These are phyloP conservation scores for Dicyrtomina minuta DNA, from an alignment of 2,888 invertebrate genomes.

Conservation along the genomic window DNA sequence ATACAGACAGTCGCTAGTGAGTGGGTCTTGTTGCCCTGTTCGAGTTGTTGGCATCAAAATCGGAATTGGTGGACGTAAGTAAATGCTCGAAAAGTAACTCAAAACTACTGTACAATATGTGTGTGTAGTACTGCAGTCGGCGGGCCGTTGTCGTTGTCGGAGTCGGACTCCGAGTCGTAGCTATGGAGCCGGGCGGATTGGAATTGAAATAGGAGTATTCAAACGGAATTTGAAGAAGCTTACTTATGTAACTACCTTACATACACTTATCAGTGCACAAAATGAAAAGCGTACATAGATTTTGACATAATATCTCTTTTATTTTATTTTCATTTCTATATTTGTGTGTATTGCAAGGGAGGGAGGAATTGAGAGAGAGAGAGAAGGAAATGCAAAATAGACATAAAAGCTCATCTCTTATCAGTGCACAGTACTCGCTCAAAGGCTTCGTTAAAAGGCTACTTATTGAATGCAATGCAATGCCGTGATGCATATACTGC, in stretches of 20 bases:
- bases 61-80: background rate
- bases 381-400: background rate
- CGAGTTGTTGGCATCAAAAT: background rate
- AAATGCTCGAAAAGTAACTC: background rate
- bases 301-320: background rate
- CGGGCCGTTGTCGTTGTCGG: no score
- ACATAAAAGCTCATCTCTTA: background rate
- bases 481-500: no score
- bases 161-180: background rate
- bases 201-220: no score
- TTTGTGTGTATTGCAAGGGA: background rate
- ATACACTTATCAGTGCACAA: no score
- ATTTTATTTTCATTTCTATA: background rate
- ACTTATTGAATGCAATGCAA: no score
- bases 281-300: no score
- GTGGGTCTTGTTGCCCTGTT: no score
- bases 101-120: background rate
- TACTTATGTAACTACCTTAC: no score
- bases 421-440: background rate
- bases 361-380: constrained; percentile 1
- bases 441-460: background rate
- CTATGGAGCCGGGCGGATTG: background rate
- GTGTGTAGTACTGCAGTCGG: background rate
- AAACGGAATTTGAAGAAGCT: no score
- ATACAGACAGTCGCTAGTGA: no score